Evolutionary conservation across 2,888 invertebrate species (phyloP), one percentile per base, ranked within the genome.

Genomic region (Buathra laborator): DNA sequence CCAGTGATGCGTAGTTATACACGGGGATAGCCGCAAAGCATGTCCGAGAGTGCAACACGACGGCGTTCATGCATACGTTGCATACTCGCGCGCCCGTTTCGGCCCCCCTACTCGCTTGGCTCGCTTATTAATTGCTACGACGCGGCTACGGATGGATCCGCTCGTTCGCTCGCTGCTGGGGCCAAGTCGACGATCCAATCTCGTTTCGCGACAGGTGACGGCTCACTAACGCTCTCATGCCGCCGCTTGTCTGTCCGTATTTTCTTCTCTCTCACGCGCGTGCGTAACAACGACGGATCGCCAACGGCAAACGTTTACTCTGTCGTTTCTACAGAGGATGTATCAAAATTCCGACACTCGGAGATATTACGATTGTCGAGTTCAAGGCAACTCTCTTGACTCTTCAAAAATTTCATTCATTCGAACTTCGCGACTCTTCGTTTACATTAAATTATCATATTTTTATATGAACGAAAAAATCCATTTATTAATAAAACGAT

Each of bases 161-260:
- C 84, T 77, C 77, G 84, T 71, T 71, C 59, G 53, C 67, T 70
- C 70, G 77, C 72, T 81, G 72, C 77, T 84, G 77, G 68, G 80
- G 84, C 77, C 80, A 71, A 86, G 68, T 83, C 83, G 76, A 79
- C 82, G 84, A 84, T 86, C 79, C 84, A 86, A 82, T 86, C 83
- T 80, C 72, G 66, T 80, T 85, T 81, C 67, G 71, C 85, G 86
- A 86, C 87, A 86, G 86, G 80, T 86, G 84, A 84, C 76, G 74
- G 84, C 80, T 83, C 74, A 83, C 84, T 82, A 84, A 71, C 84
- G 72, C 81, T 56, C 67, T 56, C 67, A 51, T 72, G 72, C 77
- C 72, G 51, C 81, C 16, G 29, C 51, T 48, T 53, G 74, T 74
- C 66, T 56, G 32, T 44, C 67, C 12, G 48, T 29, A 75, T 74